Evolutionary conservation across 2,888 invertebrate species (phyloP).

Genomic region (Tetranychus piercei): DNA sequence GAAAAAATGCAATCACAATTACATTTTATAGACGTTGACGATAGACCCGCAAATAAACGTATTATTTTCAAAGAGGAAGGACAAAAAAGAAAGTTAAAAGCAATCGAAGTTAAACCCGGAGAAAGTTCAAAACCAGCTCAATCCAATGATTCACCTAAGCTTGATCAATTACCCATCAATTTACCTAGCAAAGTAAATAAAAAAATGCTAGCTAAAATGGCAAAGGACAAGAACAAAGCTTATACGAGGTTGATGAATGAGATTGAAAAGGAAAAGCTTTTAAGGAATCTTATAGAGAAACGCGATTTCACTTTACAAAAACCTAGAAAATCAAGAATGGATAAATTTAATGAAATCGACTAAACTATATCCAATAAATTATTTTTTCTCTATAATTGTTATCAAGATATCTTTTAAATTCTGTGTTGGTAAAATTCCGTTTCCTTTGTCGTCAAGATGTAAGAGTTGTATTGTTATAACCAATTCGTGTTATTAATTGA

Average conservation of each 20-base stretch:
- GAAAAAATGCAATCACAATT: constrained; percentile 54
- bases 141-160: neutral
- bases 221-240: neutral
- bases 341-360: neutral
- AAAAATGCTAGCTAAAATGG: neutral
- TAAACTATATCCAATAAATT: too few species aligned
- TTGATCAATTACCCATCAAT: neutral
- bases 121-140: neutral
- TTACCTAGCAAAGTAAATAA: neutral
- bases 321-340: neutral
- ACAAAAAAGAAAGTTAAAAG: neutral
- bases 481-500: too few species aligned
- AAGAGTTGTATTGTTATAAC: too few species aligned
- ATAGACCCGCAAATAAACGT: constrained; percentile 50
- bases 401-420: too few species aligned
- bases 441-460: too few species aligned
- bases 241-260: neutral
- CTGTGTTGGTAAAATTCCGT: too few species aligned
- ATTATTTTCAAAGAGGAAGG: constrained; percentile 51
- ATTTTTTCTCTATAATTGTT: too few species aligned
- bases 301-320: neutral
- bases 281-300: neutral
- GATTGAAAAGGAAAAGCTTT: neutral
- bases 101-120: neutral
- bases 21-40: constrained; percentile 57